Evolutionary conservation across 2,888 invertebrate genomes (phyloP), one percentile per base, ranked within the genome.

Genomic region (Sminthurides aquaticus): DNA sequence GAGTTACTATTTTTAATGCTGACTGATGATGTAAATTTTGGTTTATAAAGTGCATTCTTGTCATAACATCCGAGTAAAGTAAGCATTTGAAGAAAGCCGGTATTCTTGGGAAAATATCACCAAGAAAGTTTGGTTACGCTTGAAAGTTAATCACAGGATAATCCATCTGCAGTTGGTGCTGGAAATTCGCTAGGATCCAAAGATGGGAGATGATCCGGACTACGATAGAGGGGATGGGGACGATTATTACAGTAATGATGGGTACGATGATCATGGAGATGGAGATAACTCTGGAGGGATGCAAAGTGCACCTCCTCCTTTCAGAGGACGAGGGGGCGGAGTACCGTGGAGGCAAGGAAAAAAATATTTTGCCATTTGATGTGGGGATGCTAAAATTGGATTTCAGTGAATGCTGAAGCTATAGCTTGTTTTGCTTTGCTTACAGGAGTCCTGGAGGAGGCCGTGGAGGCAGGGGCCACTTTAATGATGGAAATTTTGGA

Each of bases 391-490:
- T n/a, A n/a, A n/a, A n/a, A n/a, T n/a, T n/a, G n/a, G n/a, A n/a
- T n/a, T n/a, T n/a, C n/a, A n/a, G n/a, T n/a, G n/a, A n/a, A n/a
- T n/a, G n/a, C n/a, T n/a, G n/a, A n/a, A 34, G 15, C 8, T 34
- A 34, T 34, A 34, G 43, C 8, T 34, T 34, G 15, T 63, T 65
- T 18, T 49, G 49, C 27, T 2, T 18, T 18, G 27, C 49, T 34
- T 25, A 29, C 15, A 62, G 62, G 3, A 54, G 65, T 20, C 48
- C 57, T 29, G 66, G n/a, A 59, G 52, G 54, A 20, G 11, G 11
- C 24, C 20, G 66, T 28, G 62, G 64, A 63, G 69, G 67, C 26
- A 64, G 67, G 62, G 62, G 67, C 55, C 66, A 67, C 29, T 61
- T 49, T 20, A 52, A 52, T 43, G 57, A 65, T 26, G 52, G 43